Evolutionary conservation across 2,888 invertebrate species (phyloP).

Genomic region (Heliconius erato): DNA sequence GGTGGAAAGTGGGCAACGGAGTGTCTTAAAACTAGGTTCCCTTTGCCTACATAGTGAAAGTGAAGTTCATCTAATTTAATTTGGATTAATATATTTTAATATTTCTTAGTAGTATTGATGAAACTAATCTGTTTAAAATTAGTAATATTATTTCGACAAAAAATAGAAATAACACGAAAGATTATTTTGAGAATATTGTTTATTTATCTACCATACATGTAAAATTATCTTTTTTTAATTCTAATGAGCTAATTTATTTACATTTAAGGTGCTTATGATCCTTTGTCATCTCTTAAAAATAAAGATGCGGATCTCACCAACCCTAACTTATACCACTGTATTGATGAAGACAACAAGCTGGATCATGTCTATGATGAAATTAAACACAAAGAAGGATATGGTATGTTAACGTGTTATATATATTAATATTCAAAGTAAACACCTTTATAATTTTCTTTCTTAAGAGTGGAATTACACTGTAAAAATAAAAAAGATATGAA

Average conservation of each 20-base stretch:
- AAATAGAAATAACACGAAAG: background rate
- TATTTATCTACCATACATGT: background rate
- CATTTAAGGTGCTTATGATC: constrained; percentile 86
- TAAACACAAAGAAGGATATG: constrained; percentile 91
- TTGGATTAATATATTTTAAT: background rate
- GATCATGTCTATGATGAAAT: constrained; percentile 97
- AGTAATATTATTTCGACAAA: too few species aligned
- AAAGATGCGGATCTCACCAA: constrained; percentile 94
- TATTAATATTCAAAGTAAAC: too few species aligned
- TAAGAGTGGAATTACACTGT: too few species aligned
- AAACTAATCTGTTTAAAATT: too few species aligned
- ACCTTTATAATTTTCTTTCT: too few species aligned
- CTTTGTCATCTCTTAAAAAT: constrained; percentile 90
- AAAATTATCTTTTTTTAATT: background rate
- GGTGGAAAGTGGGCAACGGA: too few species aligned
- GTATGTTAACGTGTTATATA: constrained; percentile 76
- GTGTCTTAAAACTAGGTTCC: too few species aligned
- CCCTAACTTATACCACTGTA: constrained; percentile 94
- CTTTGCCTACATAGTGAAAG: too few species aligned
- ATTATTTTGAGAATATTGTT: background rate
- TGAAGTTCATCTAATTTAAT: too few species aligned
- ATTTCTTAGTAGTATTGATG: background rate
- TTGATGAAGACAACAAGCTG: constrained; percentile 90
- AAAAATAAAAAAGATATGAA: too few species aligned
- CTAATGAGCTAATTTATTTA: background rate